These are phyloP conservation scores for Mixornis gularis DNA, from an alignment of 2,113 vertebrate species.

Conservation along the genomic window DNA sequence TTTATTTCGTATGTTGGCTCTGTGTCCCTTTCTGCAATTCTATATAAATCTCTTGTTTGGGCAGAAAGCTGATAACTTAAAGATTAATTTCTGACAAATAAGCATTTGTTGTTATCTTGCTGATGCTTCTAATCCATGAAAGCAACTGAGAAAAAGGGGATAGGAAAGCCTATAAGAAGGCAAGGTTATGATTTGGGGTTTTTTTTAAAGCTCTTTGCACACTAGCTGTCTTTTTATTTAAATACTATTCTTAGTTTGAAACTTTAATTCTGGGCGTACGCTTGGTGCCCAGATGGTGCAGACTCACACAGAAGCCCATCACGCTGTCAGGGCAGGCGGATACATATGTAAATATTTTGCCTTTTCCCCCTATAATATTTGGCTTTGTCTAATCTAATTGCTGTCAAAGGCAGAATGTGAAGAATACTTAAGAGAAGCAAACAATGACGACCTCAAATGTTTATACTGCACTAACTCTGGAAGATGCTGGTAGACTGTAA, in stretches of 20 bases:
- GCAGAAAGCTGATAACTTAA: background rate
- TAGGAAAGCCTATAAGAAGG: background rate
- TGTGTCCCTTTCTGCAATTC: background rate
- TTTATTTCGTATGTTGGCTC: conserved; percentile 3
- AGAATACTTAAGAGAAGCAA: conserved; percentile 46
- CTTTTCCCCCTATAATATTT: conserved; percentile 72
- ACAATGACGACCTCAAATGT: conserved; percentile 45
- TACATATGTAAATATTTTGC: conserved; percentile 77
- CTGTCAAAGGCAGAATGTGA: conserved; percentile 69
- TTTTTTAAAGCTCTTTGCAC: background rate
- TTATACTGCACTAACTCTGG: background rate
- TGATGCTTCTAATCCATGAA: background rate
- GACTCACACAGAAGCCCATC: conserved; percentile 70
- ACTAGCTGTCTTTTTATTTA: background rate
- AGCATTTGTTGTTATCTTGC: background rate
- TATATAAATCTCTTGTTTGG: background rate
- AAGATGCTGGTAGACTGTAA: background rate
- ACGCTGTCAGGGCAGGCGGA: conserved; percentile 72
- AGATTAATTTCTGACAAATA: conserved; percentile 40
- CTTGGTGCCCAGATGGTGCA: conserved; percentile 74
- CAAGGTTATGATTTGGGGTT: background rate
- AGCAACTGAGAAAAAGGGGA: background rate
- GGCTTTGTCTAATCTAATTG: conserved; percentile 73
- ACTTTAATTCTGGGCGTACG: conserved; percentile 67
- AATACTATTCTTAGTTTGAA: conserved; percentile 56